phyloP scores from a whole-genome alignment of 2,797 vertebrate genomes.

The Epinephelus malabaricus region DNA sequence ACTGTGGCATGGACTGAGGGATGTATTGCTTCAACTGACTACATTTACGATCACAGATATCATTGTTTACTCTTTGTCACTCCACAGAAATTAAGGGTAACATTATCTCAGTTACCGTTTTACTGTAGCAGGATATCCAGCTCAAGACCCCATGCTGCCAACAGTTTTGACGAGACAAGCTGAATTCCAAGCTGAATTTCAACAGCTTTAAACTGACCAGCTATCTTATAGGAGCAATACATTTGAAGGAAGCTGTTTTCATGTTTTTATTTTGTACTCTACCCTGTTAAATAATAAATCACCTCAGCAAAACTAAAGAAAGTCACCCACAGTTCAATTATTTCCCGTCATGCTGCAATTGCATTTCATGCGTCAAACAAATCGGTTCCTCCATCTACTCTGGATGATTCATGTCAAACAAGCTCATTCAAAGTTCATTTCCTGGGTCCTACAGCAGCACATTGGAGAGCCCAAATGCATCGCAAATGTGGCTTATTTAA shows the following conservation, averaged over 20 bases:
- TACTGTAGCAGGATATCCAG: background rate
- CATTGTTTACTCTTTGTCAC: background rate
- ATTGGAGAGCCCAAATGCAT: constrained; percentile 47
- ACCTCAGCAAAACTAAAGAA: constrained; percentile 43
- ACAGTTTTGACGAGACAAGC: constrained; percentile 27
- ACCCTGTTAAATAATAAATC: constrained; percentile 50
- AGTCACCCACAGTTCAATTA: constrained; percentile 45
- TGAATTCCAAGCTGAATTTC: constrained; percentile 14
- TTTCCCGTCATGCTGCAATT: constrained; percentile 41
- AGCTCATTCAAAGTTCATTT: constrained; percentile 75
- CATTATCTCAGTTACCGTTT: background rate
- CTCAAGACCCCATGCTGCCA: constrained; percentile 16
- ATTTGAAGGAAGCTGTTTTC: constrained; percentile 16
- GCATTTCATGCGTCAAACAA: constrained; percentile 59
- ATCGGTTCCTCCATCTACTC: constrained; percentile 54
- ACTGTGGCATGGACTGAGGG: too few relatives aligned
- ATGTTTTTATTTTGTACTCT: constrained; percentile 3
- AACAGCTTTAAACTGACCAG: constrained; percentile 33
- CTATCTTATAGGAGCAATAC: constrained; percentile 34
- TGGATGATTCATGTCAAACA: constrained; percentile 70
- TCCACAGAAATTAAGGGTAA: background rate
- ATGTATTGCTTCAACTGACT: too few relatives aligned
- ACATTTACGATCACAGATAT: background rate
- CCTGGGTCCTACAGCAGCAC: constrained; percentile 41
- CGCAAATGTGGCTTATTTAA: constrained; percentile 68